Conservation (phyloP, 2,797 vertebrate species). For the Urocyon cinereoargenteus region DNA sequence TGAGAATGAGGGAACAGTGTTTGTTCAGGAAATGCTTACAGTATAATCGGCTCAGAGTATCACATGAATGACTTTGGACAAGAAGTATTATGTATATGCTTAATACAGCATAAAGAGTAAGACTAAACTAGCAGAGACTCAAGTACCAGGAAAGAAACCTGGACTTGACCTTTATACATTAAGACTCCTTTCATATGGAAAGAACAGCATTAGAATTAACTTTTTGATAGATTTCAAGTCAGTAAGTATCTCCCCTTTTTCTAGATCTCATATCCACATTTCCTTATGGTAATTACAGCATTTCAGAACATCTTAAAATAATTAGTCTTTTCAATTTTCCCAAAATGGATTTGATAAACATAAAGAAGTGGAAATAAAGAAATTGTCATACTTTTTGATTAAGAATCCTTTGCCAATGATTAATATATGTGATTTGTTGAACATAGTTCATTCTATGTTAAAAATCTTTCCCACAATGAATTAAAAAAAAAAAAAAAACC, state of each 20-base stretch:
- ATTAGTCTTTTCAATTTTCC: background rate
- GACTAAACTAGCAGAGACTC: background rate
- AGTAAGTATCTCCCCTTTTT: background rate
- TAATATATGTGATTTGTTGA: background rate
- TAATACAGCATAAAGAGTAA: background rate
- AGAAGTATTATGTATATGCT: background rate
- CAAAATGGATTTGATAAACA: background rate
- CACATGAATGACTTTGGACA: background rate
- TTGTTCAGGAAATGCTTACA: background rate
- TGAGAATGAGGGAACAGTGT: background rate
- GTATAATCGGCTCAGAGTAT: background rate
- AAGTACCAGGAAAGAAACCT: background rate
- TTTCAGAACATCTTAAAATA: conserved; percentile 14
- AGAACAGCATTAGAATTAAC: background rate
- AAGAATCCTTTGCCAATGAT: background rate
- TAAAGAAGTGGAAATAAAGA: conserved; percentile 22
- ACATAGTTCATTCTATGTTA: background rate
- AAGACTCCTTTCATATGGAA: background rate
- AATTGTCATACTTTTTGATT: background rate
- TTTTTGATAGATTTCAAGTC: conserved; percentile 17
- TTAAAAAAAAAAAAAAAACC: background rate
- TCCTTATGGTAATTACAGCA: background rate
- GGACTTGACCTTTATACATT: background rate
- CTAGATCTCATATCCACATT: background rate
- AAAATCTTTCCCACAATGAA: background rate